phyloP scores from a whole-genome alignment of 64 coral and sea anemone genomes.

The Actinia tenebrosa region DNA sequence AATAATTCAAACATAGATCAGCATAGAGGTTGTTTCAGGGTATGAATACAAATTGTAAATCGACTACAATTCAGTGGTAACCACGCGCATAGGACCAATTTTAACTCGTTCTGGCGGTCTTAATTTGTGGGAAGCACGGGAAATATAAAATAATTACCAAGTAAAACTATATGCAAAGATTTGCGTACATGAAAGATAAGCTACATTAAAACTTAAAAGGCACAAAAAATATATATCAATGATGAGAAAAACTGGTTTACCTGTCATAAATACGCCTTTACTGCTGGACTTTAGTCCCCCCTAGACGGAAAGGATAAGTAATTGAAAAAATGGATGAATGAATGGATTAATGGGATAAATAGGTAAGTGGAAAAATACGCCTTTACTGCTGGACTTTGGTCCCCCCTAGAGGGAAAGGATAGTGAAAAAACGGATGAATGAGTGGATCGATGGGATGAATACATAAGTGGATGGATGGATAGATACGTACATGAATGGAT shows the following conservation, averaged over 20 bases:
- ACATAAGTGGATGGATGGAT: no score
- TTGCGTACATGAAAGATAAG: no score
- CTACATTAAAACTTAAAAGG: no score
- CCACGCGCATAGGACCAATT: no score
- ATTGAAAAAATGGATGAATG: not conserved
- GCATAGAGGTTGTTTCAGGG: not conserved
- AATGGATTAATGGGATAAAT: not conserved
- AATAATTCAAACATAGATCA: not conserved
- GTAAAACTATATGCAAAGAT: no score
- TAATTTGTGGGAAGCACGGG: no score
- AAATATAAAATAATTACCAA: no score
- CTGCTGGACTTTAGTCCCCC: not conserved
- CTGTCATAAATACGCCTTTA: slow-evolving; percentile 3
- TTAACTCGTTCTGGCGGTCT: no score
- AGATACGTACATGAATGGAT: no score
- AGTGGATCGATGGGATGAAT: not conserved
- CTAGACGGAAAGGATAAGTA: not conserved
- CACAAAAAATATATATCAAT: not conserved
- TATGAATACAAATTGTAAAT: not conserved
- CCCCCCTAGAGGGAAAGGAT: not conserved
- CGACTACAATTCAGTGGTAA: no score
- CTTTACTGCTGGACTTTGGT: not conserved
- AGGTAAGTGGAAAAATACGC: not conserved
- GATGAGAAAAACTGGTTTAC: not conserved
- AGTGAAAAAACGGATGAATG: not conserved